Evolutionary conservation across 2,888 invertebrate species (phyloP).

Genomic region (Parochlus steinenii): DNA sequence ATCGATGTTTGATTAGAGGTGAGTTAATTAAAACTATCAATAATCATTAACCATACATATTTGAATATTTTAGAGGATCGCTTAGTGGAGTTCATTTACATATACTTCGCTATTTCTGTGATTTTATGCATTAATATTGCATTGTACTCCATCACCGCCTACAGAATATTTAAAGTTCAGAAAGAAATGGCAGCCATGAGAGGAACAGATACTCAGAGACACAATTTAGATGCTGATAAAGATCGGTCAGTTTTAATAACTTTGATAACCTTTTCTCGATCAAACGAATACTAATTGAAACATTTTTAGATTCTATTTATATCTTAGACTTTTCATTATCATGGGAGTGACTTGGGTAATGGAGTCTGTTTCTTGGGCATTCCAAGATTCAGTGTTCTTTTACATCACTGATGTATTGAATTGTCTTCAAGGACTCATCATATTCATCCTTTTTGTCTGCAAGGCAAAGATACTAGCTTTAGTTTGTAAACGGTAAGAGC

Average conservation of each 20-base stretch:
- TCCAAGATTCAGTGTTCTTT: conserved; percentile 16
- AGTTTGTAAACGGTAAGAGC: too few species aligned
- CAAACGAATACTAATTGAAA: too few species aligned
- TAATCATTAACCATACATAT: too few species aligned
- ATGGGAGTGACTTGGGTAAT: conserved; percentile 77
- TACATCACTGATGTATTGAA: conserved; percentile 38
- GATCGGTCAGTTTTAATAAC: conserved; percentile 1
- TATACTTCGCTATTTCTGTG: conserved; percentile 23
- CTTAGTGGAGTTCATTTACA: conserved; percentile 19
- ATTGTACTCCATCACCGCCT: conserved; percentile 27
- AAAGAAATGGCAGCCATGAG: conserved; percentile 20
- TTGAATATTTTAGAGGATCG: too few species aligned
- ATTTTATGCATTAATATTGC: conserved; percentile 24
- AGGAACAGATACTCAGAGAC: conserved; percentile 8
- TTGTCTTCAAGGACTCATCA: conserved; percentile 39
- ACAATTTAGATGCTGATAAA: conserved; percentile 7
- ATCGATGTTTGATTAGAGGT: conserved; percentile 10
- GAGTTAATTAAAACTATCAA: too few species aligned
- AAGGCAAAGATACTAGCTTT: too few species aligned
- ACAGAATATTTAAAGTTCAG: conserved; percentile 26
- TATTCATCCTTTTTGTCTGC: conserved; percentile 44
- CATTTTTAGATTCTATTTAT: conserved; percentile 51
- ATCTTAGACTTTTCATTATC: conserved; percentile 63
- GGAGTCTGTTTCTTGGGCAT: conserved; percentile 55
- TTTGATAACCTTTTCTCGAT: too few species aligned